Base-by-base conservation (phyloP, 2,113 vertebrate species). In the Clinocottus analis region DNA sequence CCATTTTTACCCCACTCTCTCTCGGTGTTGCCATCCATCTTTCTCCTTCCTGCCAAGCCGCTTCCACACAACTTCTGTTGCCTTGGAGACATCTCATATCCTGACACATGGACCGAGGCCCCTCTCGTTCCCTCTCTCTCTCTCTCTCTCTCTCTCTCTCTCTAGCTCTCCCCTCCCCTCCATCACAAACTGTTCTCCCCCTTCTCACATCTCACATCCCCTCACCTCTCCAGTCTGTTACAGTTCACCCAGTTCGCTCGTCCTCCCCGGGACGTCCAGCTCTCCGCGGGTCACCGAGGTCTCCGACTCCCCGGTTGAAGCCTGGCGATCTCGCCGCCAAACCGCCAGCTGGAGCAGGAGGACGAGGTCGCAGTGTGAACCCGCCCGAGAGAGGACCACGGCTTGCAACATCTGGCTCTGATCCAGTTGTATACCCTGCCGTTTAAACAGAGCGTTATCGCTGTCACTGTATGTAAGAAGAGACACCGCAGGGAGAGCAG, bases 31-130 rank as follows among this genome's bases (percentile, higher is more conserved):
- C 51, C 68, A 84, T 91, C 77, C 75, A 69, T 89, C 86, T 75
- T 87, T 77, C 70, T 79, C 9, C 35, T 2, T n/a, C 60, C 76
- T 85, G 73, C 14, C 73, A 72, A 75, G 27, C 69, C 19, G 0
- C 58, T 75, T 83, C 74, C 58, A 61, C 16, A 61, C 72, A 87
- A 72, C 81, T 85, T 85, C 47, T 76, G 88, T 89, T 55, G 85
- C 92, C 88, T 87, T 88, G 88, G 91, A 87, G 87, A 92, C 85
- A 47, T 85, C 76, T 78, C 76, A 77, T 80, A 81, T 68, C 70
- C 80, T 80, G 85, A 86, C 84, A 86, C 79, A 87, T 84, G 82
- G 84, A 87, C 75, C 73, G 70, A 51, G 53, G 53, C 69, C 51
- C 37, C 55, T 17, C 60, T 39, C n/a, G n/a, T n/a, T n/a, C n/a